These are phyloP conservation scores for Gerris buenoi DNA, from an alignment of 1,140 invertebrate species.

Conservation along the genomic window DNA sequence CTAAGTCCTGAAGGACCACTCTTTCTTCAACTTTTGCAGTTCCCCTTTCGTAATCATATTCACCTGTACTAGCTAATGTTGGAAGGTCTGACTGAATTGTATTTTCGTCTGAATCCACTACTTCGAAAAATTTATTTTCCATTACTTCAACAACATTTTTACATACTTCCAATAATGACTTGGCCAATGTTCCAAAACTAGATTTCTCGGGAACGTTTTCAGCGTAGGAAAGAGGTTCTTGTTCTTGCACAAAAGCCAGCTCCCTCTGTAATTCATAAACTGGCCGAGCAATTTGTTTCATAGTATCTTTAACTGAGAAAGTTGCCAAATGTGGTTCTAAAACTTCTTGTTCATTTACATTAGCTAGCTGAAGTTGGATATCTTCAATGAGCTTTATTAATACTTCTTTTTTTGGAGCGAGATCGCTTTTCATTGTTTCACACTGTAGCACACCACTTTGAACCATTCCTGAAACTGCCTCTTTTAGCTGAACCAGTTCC, in stretches of 20 bases:
- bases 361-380: background rate
- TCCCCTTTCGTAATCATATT: conserved; percentile 5
- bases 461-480: conserved; percentile 10
- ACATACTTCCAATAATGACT: conserved; percentile 14
- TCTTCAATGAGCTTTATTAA: background rate
- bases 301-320: conserved; percentile 9
- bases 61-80: conserved; percentile 16
- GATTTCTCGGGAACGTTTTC: background rate
- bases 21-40: conserved; percentile 9
- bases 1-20: conserved; percentile 8
- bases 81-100: conserved; percentile 16
- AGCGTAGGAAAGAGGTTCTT: background rate
- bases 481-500: conserved; percentile 11
- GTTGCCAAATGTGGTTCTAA: conserved; percentile 5
- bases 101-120: conserved; percentile 2
- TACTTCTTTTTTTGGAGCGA: background rate
- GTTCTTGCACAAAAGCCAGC: conserved; percentile 31
- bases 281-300: conserved; percentile 32
- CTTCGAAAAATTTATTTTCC: conserved; percentile 6
- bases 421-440: background rate
- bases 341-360: background rate
- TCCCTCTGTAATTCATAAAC: conserved; percentile 38
- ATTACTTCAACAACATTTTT: conserved; percentile 11
- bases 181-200: background rate
- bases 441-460: conserved; percentile 1